These are phyloP conservation scores for Selene dorsalis DNA, from an alignment of 2,797 vertebrate genomes.

Conservation along the genomic window DNA sequence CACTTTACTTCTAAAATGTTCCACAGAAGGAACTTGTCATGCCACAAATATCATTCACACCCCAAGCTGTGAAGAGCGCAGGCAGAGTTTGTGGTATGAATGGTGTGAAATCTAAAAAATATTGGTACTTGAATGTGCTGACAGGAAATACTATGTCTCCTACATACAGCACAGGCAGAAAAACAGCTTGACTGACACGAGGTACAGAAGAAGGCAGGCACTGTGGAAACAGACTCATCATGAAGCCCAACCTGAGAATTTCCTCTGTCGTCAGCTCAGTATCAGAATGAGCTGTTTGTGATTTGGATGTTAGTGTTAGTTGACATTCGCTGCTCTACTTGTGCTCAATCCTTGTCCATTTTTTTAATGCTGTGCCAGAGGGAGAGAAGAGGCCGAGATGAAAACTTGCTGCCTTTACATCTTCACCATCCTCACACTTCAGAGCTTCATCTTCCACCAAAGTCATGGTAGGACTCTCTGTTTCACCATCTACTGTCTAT, in stretches of 20 bases:
- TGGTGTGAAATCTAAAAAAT: too few relatives aligned
- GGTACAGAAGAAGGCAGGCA: not conserved
- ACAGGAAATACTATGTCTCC: not conserved
- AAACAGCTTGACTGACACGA: not conserved
- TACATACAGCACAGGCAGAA: not conserved
- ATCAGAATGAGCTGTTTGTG: not conserved
- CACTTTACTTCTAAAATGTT: not conserved
- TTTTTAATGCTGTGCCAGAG: not conserved
- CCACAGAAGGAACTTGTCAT: not conserved
- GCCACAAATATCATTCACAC: not conserved
- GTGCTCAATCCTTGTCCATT: not conserved
- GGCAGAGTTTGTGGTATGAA: too few relatives aligned
- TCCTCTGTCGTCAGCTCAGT: not conserved
- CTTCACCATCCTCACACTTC: slow-evolving; percentile 9
- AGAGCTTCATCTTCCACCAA: not conserved
- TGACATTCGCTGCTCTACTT: not conserved
- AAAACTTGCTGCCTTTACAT: not conserved
- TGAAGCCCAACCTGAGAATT: not conserved
- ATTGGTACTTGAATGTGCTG: too few relatives aligned
- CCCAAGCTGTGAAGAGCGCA: not conserved
- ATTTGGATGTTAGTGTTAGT: not conserved
- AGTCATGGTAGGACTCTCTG: slow-evolving; percentile 35
- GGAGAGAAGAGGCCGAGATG: slow-evolving; percentile 11
- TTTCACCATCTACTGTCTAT: not conserved
- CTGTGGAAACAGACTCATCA: not conserved